Evolutionary conservation across 2,888 invertebrate species (phyloP), one percentile per base, ranked within the genome.

Genomic region (Stegophylla sp.): DNA sequence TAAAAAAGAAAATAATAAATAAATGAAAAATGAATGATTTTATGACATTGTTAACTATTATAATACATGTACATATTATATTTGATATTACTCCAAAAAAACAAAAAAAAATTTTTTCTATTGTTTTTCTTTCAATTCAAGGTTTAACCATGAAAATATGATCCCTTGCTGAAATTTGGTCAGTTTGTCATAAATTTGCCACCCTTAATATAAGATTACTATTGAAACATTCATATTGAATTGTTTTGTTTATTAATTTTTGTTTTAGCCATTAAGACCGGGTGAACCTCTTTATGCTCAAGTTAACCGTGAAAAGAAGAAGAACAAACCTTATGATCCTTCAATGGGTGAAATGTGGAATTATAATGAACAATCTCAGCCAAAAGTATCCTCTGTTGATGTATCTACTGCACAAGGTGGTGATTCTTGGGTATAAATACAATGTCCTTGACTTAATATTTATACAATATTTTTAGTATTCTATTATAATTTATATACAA

Each of bases 281-380:
- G 89, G 89, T 84, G 91, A 91, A 85, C 90, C 91, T 67, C 87
- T 91, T 75, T 91, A 91, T 86, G 91, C 91, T 84, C 90, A 91
- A 87, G 90, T 91, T 83, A 90, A 91, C 85, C 88, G 90, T 86
- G 90, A 90, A 85, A 90, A 90, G 86, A 91, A 91, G 85, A 89
- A 89, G 84, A 89, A 89, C 84, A 87, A 89, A 63, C 83, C 72
- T 51, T 82, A 82, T 51, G 83, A 83, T 45, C 64, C 82, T n/a
- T 67, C 82, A 17, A 75, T 67, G 59, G 82, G 75, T 13, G 82
- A 82, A n/a, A 72, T 82, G 82, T 76, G 74, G 48, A 77, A 73
- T 23, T 82, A 83, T 51, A 82, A 82, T 41, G 75, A 82, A 56
- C 76, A 77, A 56, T 48, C 63, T 1, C 81, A 83, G 72, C 79